Evolutionary conservation across 23 tunicate species (phyloP).

Genomic region (Ciona savignyi): DNA sequence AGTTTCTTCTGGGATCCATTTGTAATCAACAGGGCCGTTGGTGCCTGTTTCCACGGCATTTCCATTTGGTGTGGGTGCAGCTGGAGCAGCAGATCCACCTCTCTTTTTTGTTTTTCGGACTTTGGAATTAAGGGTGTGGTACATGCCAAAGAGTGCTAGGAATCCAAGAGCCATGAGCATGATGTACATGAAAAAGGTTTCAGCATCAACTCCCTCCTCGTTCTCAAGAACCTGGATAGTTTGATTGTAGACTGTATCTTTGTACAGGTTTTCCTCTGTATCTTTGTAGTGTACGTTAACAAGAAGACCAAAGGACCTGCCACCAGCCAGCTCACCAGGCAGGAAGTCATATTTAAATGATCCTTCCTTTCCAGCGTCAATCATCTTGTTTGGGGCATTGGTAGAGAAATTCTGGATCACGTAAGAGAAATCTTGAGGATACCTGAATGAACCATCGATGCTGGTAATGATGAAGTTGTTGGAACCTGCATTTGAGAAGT

Average conservation of each 20-base stretch:
- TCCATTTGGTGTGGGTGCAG: conserved; percentile 7
- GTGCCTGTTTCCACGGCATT: conserved; percentile 44
- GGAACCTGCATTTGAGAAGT: conserved; percentile 86
- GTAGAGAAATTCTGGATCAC: conserved; percentile 86
- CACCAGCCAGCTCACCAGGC: conserved; percentile 91
- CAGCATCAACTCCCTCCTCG: conserved; percentile 94
- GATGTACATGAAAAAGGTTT: conserved; percentile 93
- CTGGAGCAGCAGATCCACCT: background rate
- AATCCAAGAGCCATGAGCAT: conserved; percentile 48
- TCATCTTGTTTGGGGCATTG: conserved; percentile 74
- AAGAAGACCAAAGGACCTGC: conserved; percentile 83
- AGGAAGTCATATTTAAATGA: conserved; percentile 69
- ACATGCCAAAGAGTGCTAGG: conserved; percentile 37
- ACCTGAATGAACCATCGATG: conserved; percentile 88
- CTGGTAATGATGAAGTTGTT: conserved; percentile 82
- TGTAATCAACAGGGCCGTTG: conserved; percentile 76
- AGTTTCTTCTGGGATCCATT: conserved; percentile 89
- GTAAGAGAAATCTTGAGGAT: conserved; percentile 85
- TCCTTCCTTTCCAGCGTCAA: conserved; percentile 91
- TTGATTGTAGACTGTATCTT: conserved; percentile 88
- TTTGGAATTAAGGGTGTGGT: conserved; percentile 29
- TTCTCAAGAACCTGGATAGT: conserved; percentile 79
- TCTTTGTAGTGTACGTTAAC: conserved; percentile 77
- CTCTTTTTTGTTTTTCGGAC: conserved; percentile 14
- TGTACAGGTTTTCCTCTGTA: conserved; percentile 72